Conservation (phyloP, 2,797 vertebrate species). For the Allobates femoralis region DNA sequence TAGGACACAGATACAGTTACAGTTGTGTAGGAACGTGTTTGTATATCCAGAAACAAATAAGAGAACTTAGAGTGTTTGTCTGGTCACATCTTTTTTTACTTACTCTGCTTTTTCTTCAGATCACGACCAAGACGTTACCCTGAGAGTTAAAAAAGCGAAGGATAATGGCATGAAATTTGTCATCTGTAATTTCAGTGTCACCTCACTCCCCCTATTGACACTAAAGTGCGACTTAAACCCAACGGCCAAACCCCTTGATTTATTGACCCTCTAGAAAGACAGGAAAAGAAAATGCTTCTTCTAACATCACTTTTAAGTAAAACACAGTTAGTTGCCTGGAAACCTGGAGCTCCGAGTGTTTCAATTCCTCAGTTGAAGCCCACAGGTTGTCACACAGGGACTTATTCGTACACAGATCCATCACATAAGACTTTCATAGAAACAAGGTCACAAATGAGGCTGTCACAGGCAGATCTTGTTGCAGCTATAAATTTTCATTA, state of each 20-base stretch:
- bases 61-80: neutral
- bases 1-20: too few relatives aligned
- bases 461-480: conserved; percentile 48
- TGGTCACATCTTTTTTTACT: neutral
- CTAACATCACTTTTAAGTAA: conserved; percentile 49
- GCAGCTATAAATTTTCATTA: conserved; percentile 52
- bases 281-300: conserved; percentile 47
- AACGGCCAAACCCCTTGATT: conserved; percentile 36
- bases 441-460: conserved; percentile 37
- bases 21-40: neutral
- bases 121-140: neutral
- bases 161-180: conserved; percentile 22
- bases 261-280: conserved; percentile 35
- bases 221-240: conserved; percentile 1
- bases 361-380: conserved; percentile 20
- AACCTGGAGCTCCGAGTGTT: conserved; percentile 10
- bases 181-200: conserved; percentile 26
- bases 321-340: conserved; percentile 41
- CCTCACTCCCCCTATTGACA: conserved; percentile 38
- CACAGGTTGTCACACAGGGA: conserved; percentile 44
- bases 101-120: conserved; percentile 12
- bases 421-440: conserved; percentile 29
- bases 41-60: neutral
- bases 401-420: conserved; percentile 31
- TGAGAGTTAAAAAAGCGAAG: neutral